phyloP scores from a whole-genome alignment of 2,888 invertebrate genomes.

The Synergus umbraculus region DNA sequence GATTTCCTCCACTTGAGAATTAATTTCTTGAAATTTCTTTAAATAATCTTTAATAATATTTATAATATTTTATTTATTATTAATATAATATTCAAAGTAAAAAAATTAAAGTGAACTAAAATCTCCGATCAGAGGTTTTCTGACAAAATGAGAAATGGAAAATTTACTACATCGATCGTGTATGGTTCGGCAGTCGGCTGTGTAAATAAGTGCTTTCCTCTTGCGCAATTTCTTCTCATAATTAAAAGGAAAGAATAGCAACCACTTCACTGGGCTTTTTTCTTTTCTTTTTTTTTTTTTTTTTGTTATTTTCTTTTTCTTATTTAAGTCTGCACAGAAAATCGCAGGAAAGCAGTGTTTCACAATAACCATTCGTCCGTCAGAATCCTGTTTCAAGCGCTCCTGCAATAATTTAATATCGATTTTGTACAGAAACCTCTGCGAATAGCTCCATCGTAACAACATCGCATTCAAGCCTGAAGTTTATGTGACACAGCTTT shows the following conservation, averaged over 20 bases:
- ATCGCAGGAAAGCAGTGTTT: not conserved
- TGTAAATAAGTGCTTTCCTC: not conserved
- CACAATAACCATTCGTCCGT: not conserved
- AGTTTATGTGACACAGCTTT: slow-evolving; percentile 2
- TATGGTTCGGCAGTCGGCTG: not conserved
- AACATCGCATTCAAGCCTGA: not conserved
- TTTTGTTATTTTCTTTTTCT: not conserved
- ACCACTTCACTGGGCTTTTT: not conserved
- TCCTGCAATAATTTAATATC: slow-evolving; percentile 14
- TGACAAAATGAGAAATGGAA: not conserved
- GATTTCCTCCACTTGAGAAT: too few species aligned
- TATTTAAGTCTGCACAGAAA: not conserved
- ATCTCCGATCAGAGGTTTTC: not conserved
- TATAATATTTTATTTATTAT: too few species aligned
- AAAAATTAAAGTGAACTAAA: not conserved
- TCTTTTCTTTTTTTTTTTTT: not conserved
- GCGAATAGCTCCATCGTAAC: not conserved
- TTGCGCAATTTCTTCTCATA: not conserved
- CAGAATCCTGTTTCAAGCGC: not conserved
- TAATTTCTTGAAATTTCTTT: not conserved
- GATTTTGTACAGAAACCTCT: slow-evolving; percentile 2
- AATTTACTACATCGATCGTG: not conserved
- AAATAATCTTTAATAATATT: slow-evolving; percentile 10
- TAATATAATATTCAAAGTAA: too few species aligned
- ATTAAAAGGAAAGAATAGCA: not conserved